These are phyloP conservation scores for Camponotus floridanus DNA, from an alignment of 1,140 invertebrate genomes.

Conservation along the genomic window DNA sequence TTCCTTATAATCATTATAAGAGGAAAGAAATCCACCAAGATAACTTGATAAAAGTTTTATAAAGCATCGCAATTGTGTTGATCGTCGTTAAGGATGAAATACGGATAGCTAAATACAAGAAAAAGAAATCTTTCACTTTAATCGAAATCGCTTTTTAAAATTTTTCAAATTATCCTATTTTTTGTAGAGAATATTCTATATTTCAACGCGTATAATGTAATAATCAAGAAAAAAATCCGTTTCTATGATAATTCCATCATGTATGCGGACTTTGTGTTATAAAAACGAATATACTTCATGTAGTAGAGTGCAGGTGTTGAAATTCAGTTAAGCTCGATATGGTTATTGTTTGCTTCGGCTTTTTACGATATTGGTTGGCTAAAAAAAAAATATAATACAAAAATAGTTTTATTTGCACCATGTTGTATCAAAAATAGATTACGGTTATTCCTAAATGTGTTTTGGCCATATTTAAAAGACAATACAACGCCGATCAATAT, in stretches of 20 bases:
- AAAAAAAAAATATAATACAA: conserved; percentile 38
- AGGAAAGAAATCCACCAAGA: neutral
- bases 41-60: neutral
- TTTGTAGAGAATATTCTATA: neutral
- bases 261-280: neutral
- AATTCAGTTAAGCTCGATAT: conserved; percentile 35
- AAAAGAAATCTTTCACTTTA: neutral
- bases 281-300: neutral
- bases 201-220: neutral
- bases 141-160: neutral
- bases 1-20: neutral
- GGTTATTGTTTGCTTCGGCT: conserved; percentile 29
- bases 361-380: conserved; percentile 34
- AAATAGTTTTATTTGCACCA: conserved; percentile 27
- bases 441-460: conserved; percentile 30
- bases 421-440: conserved; percentile 36
- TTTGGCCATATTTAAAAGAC: conserved; percentile 15
- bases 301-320: conserved; percentile 28
- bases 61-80: neutral
- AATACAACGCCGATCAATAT: conserved; percentile 13
- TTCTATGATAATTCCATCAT: conserved; percentile 20
- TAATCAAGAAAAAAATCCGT: neutral
- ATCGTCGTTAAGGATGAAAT: neutral
- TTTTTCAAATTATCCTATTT: neutral
- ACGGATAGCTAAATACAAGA: neutral